phyloP scores from a whole-genome alignment of 2,888 invertebrate genomes.

The Xylota sylvarum region DNA sequence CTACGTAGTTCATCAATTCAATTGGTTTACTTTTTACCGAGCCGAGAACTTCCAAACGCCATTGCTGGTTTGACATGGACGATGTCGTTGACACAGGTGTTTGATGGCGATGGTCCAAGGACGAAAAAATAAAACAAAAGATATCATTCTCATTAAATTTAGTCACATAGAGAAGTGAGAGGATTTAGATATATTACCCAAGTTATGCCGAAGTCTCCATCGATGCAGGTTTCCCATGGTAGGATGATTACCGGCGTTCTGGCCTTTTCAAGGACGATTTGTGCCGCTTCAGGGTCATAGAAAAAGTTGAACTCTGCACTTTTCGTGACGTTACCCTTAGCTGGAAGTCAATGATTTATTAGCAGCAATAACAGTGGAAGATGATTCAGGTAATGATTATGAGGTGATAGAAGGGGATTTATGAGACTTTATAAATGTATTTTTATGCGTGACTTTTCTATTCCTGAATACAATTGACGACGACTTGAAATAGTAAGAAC shows the following conservation, averaged over 20 bases:
- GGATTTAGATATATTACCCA: constrained; percentile 76
- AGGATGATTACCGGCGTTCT: constrained; percentile 87
- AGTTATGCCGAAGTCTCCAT: constrained; percentile 79
- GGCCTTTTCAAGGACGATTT: constrained; percentile 88
- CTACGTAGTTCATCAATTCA: constrained; percentile 86
- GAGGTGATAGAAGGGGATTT: no score
- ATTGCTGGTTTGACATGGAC: constrained; percentile 84
- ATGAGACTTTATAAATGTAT: no score
- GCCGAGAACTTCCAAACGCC: constrained; percentile 86
- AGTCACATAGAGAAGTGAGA: no score
- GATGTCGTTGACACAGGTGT: not conserved
- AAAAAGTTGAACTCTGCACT: constrained; percentile 92
- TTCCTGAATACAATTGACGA: no score
- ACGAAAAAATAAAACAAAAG: not conserved
- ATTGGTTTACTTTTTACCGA: constrained; percentile 82
- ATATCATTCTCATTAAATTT: constrained; percentile 2
- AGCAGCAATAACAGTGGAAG: not conserved
- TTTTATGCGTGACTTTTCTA: no score
- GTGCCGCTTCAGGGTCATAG: constrained; percentile 91
- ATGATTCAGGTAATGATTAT: not conserved
- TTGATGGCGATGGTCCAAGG: not conserved
- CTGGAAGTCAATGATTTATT: constrained; percentile 79
- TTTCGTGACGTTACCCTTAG: constrained; percentile 87
- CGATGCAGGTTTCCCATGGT: constrained; percentile 89
- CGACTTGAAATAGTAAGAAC: no score